Evolutionary conservation across 2,888 invertebrate genomes (phyloP), one percentile per base, ranked within the genome.

Genomic region (Amiota mariae): DNA sequence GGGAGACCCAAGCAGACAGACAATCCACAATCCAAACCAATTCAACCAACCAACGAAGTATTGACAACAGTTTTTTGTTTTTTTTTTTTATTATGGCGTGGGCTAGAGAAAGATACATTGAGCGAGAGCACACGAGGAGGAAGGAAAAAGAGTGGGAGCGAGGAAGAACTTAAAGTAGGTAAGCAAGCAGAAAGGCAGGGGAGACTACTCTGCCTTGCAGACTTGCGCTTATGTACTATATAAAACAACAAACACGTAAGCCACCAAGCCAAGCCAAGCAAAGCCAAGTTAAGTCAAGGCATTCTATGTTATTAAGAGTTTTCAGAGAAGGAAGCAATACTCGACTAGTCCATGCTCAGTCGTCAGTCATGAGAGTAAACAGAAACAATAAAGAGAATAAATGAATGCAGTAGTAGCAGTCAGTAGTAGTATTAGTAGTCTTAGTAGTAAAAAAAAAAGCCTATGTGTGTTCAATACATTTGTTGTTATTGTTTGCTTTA

Each of bases 1-100:
- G 56, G 11, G 70, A 82, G 82, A 76, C 74, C 82, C 79, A 82
- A 59, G 79, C 79, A 79, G 74, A 75, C 72, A 76, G 76, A 76
- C 76, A 18, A 18, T 3, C 10, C 24, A 59, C 24, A 59, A 59
- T 36, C 6, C 36, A 59, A 51, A 4, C 54, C 13, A n/a, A 51
- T 51, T 2, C 51, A 51, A 51, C n/a, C 54, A 51, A 51, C 13
- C 12, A 51, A n/a, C 13, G 54, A 36, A 36, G 36, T 6, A 36
- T 36, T 51, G 54, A 51, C 12, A 51, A n/a, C 4, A n/a, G 12
- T 51, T 51, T 24, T 24, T 24, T 24, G 24, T n/a, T 51, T n/a
- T n/a, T 12, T n/a, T n/a, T 12, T 51, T 0, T n/a, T 12, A 8
- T 0, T 51, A n/a, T 51, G 6, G 54, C 54, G n/a, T n/a, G n/a